Evolutionary conservation across 2,113 vertebrate species (phyloP), one percentile per base, ranked within the genome.

Genomic region (Apodemus sylvaticus): DNA sequence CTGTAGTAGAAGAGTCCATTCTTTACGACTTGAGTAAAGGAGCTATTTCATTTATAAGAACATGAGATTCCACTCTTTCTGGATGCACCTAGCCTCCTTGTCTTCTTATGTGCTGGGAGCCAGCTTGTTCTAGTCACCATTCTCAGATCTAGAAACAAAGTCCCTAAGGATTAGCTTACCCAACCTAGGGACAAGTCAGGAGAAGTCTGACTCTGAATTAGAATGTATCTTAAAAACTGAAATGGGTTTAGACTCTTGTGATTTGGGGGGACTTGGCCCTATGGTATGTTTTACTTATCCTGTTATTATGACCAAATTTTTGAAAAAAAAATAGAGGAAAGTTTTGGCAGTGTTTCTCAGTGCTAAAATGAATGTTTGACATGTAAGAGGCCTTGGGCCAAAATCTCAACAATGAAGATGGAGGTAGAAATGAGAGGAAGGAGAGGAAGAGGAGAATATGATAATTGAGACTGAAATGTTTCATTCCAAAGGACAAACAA

Each of bases 11-110:
- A 66, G 19, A 13, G 39, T 5, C 17, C 36, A 48, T 86, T 95
- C 5, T 62, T 7, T 55, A 58, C 68, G 66, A 13, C 71, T 87
- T 90, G 51, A 79, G 19, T 62, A 78, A 94, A 89, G 92, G 7
- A 91, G 19, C 34, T 14, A 53, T 64, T 71, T 88, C 29, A 2
- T 66, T 95, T 76, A 51, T 34, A 31, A 91, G 16, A 66, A 55
- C 45, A 0, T 68, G 48, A 70, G 29, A 51, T 19, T 91, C 13
- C 9, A 31, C 24, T 11, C 66, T 60, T 1, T 48, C 39, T 48
- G 0, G 51, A 39, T 89, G 24, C 2, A 29, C 53, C 16, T 74
- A 12, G 6, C 34, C n/a, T 55, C 1, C 0, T 7, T 62, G 4
- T 58, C 51, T 86, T 78, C 31, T 20, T 76, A 22, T 48, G n/a